Evolutionary conservation across 2,113 vertebrate genomes (phyloP), one percentile per base, ranked within the genome.

Genomic region (Pogonocichla stellata): DNA sequence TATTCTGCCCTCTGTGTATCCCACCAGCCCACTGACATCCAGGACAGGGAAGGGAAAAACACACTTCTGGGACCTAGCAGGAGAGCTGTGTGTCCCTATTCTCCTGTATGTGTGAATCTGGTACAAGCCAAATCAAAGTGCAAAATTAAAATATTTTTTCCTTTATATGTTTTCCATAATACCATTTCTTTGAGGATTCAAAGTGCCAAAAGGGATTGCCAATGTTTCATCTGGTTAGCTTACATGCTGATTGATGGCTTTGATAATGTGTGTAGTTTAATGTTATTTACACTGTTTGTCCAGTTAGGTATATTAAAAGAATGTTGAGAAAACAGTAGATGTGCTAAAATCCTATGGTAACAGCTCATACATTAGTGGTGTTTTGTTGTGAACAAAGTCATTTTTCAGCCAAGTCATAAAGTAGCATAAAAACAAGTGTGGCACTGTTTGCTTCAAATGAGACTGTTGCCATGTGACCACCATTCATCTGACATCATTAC

Each of bases 331-430:
- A 86, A 92, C 10, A 93, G 78, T 17, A 95, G 71, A 94, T 23
- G 56, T 94, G 93, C 86, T 97, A 96, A 98, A 98, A 93, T 96
- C 74, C 77, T 75, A 67, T 2, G 29, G 80, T 90, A 98, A 96
- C 97, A 97, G 96, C 95, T 97, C 96, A 93, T 97, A 95, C 88
- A 64, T 98, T 97, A 98, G 81, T 77, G 79, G 93, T 88, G 93
- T 98, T 98, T 97, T 90, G 18, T 87, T 93, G 95, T 90, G 95
- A 98, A 97, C 96, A 97, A 97, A 98, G 97, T 97, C 66, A 98
- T 98, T 98, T 98, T 98, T 97, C 97, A 98, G 88, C 54, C 92
- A 58, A 97, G 95, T 95, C 96, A 97, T 98, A 98, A 98, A 98
- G 92, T 65, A 96, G 90, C 82, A 84, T 91, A 91, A 97, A 98